Base-by-base conservation (phyloP, 1,140 invertebrate species). In the Mycetomoellerius zeteki region DNA sequence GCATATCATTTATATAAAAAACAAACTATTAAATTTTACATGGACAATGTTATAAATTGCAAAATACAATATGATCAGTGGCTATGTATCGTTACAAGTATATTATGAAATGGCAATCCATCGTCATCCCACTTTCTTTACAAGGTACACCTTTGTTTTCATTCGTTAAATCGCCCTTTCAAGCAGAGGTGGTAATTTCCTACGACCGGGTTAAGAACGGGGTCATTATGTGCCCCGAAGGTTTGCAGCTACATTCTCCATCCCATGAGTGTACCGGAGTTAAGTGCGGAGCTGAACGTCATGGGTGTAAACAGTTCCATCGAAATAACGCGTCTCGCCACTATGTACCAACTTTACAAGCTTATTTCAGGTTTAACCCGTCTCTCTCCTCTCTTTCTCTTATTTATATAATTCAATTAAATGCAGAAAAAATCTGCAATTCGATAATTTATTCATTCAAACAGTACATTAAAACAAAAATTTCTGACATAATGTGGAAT, bases 271-370 rank as follows among this genome's bases (percentile, higher is more conserved):
- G 65, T 14, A 30, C n/a, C 30, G 10, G 27, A 50, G 43, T 30
- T 50, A 47, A 65, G 12, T 62, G 30, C 47, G 30, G 30, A 14
- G 33, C 54, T 58, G n/a, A 73, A 73, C 33, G 37, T 82, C 67
- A 24, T 14, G 67, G 80, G 52, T 69, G 81, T 71, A 88, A 88
- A 88, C 82, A 88, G 76, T 71, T 78, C 56, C 24, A 47, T 52
- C 37, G 73, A 86, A 86, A 86, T 84, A 64, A 56, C 86, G 72
- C 50, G 82, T 85, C 67, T 30, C 60, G 12, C 37, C 37, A 47
- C 10, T 72, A 47, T 30, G 67, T 58, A 72, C 30, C 33, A 24
- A 37, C 12, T 86, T 89, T 89, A 89, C 75, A 81, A 89, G 82
- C 43, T 7, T 8, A 27, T 67, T 8, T 65, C 2, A 33, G 56